These are phyloP conservation scores for Parnassius glacialis DNA, from an alignment of 2,888 invertebrate genomes.

Conservation along the genomic window DNA sequence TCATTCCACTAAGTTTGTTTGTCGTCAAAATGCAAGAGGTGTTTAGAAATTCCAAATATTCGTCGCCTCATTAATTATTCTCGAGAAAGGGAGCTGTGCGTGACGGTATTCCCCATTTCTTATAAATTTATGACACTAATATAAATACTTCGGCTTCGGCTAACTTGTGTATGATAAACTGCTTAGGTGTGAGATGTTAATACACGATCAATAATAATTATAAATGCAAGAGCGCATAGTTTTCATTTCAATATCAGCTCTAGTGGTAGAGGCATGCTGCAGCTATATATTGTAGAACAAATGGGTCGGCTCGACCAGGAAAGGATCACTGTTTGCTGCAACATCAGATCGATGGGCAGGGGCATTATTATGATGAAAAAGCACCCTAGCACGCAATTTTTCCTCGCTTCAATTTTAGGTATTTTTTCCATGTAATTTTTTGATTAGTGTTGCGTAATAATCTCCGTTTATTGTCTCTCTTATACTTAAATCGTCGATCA, in stretches of 20 bases:
- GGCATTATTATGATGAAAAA: no score
- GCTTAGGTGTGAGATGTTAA: constrained; percentile 36
- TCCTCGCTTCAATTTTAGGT: no score
- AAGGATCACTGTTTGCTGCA: no score
- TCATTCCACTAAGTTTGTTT: constrained; percentile 41
- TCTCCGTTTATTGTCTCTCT: no score
- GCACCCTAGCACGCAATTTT: no score
- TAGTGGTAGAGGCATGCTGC: no score
- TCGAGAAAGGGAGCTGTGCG: constrained; percentile 48
- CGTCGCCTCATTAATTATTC: constrained; percentile 62
- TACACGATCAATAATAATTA: constrained; percentile 28
- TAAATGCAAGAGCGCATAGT: background rate
- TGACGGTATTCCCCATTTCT: constrained; percentile 56
- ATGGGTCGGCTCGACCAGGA: no score
- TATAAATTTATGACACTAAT: constrained; percentile 72
- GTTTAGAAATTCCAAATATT: constrained; percentile 59
- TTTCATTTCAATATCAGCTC: background rate
- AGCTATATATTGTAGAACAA: no score
- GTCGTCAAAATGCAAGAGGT: constrained; percentile 49
- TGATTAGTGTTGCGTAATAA: no score
- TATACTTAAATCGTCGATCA: no score
- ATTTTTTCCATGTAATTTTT: no score
- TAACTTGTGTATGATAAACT: constrained; percentile 55
- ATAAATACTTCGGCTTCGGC: constrained; percentile 66
- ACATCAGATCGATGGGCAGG: no score